Evolutionary conservation across 1,140 invertebrate genomes (phyloP), one percentile per base, ranked within the genome.

Genomic region (Nilaparvata lugens): DNA sequence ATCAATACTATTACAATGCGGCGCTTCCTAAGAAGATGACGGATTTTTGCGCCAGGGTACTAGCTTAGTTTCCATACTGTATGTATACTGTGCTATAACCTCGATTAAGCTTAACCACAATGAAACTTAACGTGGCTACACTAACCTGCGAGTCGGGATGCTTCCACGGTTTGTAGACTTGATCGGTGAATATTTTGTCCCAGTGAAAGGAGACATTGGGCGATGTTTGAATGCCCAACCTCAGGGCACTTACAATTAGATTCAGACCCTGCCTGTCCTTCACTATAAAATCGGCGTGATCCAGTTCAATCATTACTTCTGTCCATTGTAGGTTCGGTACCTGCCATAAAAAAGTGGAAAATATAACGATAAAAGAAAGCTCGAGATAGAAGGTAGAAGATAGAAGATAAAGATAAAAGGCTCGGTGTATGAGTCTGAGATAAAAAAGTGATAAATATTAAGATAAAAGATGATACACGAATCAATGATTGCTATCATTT

Each of bases 151-250:
- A 91, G 69, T 97, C 94, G 13, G 87, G 80, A 73, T 97, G 94
- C 62, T 89, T 88, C 95, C 95, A 98, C 51, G 86, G 82, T 52
- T 89, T 80, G 73, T 95, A 97, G 63, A 97, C 79, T 58, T 86
- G 81, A 69, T 97, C 93, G 23, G 95, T 83, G 14, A 94, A 94
- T 71, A 97, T 95, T 62, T 83, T 77, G 58, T 89, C 86, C 2
- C 79, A 73, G 19, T 82, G 81, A 67, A 83, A 86, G 60, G 85
- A 81, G 25, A 28, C 25, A n/a, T n/a, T n/a, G 3, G 42, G 5
- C 59, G 86, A 83, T 58, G 80, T 81, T 70, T 91, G 86, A 0
- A 95, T 77, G 2, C 89, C 92, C 24, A 89, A 74, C 52, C 63
- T 25, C 4, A 97, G 72, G 43, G 88, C 89, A 52, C 85, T 87